Evolutionary conservation across 2,797 vertebrate genomes (phyloP).

Genomic region (Scleropages formosus): DNA sequence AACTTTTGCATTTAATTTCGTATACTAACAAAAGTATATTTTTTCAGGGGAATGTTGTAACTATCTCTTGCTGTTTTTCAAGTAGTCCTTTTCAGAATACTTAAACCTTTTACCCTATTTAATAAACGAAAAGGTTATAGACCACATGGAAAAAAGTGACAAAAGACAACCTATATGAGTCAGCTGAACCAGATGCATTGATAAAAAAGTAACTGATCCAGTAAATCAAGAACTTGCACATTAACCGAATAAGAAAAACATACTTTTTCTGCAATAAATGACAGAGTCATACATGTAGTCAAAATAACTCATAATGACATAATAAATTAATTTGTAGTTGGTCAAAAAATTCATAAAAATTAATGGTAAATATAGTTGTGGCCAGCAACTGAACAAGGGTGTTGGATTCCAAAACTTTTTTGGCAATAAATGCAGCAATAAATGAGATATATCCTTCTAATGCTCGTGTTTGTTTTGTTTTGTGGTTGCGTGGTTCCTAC

Average conservation of each 20-base stretch:
- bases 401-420: no score
- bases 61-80: no score
- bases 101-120: no score
- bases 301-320: no score
- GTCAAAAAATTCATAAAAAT: no score
- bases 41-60: background rate
- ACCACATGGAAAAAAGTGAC: background rate
- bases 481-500: background rate
- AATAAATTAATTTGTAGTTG: background rate
- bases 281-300: no score
- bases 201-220: no score
- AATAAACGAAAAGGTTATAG: background rate
- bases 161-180: background rate
- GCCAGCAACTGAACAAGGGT: no score
- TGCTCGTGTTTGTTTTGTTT: background rate
- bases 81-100: no score
- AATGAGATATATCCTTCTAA: background rate
- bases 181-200: background rate
- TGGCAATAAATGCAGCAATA: background rate
- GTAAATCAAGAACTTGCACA: background rate
- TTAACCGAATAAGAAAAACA: background rate
- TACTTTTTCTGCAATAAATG: no score
- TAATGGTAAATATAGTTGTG: background rate
- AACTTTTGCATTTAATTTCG: background rate
- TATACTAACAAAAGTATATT: background rate